Conservation (phyloP, 2,113 vertebrate genomes). For the Mastomys coucha region DNA sequence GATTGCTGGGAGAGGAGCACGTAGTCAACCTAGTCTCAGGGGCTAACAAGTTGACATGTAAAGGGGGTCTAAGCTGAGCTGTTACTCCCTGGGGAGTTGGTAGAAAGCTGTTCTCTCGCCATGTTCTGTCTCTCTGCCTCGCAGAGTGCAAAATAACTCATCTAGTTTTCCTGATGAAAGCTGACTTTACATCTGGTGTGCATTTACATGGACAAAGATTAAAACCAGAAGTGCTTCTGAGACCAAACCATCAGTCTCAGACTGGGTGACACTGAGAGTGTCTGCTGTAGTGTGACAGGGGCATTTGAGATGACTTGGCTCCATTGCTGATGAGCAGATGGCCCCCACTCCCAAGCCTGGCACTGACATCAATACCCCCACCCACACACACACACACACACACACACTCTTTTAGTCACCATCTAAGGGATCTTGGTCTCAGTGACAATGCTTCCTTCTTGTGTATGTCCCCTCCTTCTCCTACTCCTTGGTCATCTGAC, state of each 20-base stretch:
- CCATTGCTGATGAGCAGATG: not conserved
- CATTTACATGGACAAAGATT: conserved; percentile 4
- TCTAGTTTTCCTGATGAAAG: conserved; percentile 24
- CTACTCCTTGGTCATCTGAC: conserved; percentile 15
- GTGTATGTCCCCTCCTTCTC: not conserved
- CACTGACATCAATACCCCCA: too few relatives aligned
- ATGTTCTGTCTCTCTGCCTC: not conserved
- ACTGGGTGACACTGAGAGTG: not conserved
- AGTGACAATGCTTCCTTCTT: not conserved
- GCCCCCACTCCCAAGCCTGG: not conserved
- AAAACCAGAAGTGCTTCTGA: conserved; percentile 41
- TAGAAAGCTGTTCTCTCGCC: not conserved
- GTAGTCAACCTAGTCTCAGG: not conserved
- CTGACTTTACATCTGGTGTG: conserved; percentile 6
- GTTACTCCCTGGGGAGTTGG: not conserved
- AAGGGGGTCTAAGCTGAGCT: not conserved
- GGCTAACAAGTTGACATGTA: not conserved
- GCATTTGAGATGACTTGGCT: not conserved
- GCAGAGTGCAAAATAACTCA: conserved; percentile 36
- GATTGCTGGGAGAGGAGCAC: not conserved
- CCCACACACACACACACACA: not conserved
- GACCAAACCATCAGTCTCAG: not conserved
- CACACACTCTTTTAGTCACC: not conserved
- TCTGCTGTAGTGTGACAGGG: not conserved
- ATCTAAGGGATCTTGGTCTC: conserved; percentile 6